A percentile compares a stretch with the other conserved stretches of the same genome.
phyloP scores from a whole-genome alignment of 2,888 invertebrate genomes.

The Meloe dianella region DNA sequence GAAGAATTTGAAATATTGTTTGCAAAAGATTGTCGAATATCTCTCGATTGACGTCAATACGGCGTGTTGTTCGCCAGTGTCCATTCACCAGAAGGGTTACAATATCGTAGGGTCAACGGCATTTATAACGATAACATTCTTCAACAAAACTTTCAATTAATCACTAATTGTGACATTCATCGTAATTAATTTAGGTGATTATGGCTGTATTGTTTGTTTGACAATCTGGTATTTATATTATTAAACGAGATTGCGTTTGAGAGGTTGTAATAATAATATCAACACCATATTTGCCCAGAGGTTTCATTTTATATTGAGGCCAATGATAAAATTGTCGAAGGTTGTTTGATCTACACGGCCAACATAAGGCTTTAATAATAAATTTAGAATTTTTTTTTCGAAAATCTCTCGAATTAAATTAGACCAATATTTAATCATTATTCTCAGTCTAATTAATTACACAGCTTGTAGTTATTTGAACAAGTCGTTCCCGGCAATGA shows the following conservation, averaged over 20 bases:
- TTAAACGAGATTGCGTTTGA: constrained; percentile 23
- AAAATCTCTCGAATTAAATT: too few species aligned
- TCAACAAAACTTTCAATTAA: too few species aligned
- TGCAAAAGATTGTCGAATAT: background rate
- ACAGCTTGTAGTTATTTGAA: background rate
- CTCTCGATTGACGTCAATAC: background rate
- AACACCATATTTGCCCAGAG: constrained; percentile 46
- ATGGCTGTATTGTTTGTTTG: too few species aligned
- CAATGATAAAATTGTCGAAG: constrained; percentile 51
- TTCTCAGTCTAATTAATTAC: too few species aligned
- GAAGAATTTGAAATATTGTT: background rate
- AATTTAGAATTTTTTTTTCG: background rate
- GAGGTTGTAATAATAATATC: constrained; percentile 24
- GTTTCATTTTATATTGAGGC: constrained; percentile 53
- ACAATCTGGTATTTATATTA: background rate
- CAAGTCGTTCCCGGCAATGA: background rate
- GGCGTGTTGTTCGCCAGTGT: background rate
- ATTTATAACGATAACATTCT: constrained; percentile 24
- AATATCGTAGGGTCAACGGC: constrained; percentile 6
- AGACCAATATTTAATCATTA: too few species aligned
- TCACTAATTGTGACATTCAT: too few species aligned
- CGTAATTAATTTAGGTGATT: constrained; percentile 13
- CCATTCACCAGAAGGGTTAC: background rate
- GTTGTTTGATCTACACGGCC: background rate
- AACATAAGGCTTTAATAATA: too few species aligned